Conservation (phyloP, 1,140 invertebrate genomes). For the Drosophila tristis region DNA sequence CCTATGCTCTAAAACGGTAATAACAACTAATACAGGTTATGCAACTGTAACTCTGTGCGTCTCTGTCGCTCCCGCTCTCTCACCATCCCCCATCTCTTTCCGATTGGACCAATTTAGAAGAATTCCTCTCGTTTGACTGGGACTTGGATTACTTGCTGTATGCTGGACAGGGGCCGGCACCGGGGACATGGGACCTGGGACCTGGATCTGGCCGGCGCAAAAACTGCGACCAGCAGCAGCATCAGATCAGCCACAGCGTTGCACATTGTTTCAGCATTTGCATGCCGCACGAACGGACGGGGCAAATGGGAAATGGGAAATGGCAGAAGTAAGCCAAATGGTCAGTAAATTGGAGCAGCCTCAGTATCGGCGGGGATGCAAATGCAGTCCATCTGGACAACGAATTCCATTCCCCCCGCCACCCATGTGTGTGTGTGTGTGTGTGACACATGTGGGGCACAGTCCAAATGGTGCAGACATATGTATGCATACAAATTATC, state of each 20-base stretch:
- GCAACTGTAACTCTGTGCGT: constrained; percentile 58
- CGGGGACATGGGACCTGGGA: constrained; percentile 7
- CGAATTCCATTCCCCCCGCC: constrained; percentile 23
- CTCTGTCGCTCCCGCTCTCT: background rate
- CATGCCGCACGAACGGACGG: constrained; percentile 54
- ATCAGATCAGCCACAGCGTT: constrained; percentile 29
- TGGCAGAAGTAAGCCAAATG: constrained; percentile 70
- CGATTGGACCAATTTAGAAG: constrained; percentile 46
- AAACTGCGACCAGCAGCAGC: background rate
- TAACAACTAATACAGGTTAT: constrained; percentile 82
- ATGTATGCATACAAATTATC: constrained; percentile 9
- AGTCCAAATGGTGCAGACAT: constrained; percentile 36
- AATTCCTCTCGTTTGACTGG: constrained; percentile 29
- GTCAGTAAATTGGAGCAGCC: constrained; percentile 71
- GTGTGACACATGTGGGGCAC: constrained; percentile 71
- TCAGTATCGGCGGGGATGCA: constrained; percentile 1
- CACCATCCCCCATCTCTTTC: background rate
- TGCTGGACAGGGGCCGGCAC: background rate
- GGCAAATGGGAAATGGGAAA: constrained; percentile 7
- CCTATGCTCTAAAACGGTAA: constrained; percentile 64
- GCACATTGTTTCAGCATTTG: constrained; percentile 62
- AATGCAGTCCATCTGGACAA: constrained; percentile 32
- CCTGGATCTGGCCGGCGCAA: constrained; percentile 9
- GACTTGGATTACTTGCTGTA: constrained; percentile 24
- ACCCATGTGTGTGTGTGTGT: constrained; percentile 42